A percentile compares a stretch with the other conserved stretches of the same genome.
These are phyloP conservation scores for Astreopora myriophthalma DNA, from an alignment of 64 coral and sea anemone genomes.

Conservation along the genomic window DNA sequence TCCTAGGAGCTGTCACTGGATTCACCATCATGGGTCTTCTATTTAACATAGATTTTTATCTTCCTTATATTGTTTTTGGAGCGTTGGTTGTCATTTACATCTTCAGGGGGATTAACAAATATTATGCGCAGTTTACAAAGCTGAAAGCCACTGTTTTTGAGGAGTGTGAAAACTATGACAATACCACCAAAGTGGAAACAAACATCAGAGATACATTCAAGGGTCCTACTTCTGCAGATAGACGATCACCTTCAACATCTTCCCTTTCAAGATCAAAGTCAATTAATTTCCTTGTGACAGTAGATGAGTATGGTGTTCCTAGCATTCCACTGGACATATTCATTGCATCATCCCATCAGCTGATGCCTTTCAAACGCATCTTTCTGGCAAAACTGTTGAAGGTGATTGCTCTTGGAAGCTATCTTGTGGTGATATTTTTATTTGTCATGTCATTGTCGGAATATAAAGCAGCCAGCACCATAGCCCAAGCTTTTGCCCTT, in stretches of 20 bases:
- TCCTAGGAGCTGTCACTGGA: conserved; percentile 81
- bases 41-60: conserved; percentile 84
- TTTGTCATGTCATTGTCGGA: conserved; percentile 82
- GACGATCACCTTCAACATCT: conserved; percentile 23
- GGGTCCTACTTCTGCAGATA: conserved; percentile 43
- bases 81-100: conserved; percentile 66
- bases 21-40: conserved; percentile 82
- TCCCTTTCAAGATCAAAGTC: conserved; percentile 60
- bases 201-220: conserved; percentile 74
- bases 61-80: conserved; percentile 75
- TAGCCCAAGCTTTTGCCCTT: conserved; percentile 66
- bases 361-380: conserved; percentile 87
- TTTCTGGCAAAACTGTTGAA: conserved; percentile 73
- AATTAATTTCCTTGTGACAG: conserved; percentile 33
- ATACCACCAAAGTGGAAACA: conserved; percentile 49
- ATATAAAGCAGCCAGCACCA: conserved; percentile 46
- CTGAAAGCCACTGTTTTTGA: conserved; percentile 89
- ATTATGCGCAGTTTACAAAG: conserved; percentile 70
- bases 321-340: conserved; percentile 88
- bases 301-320: conserved; percentile 69
- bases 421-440: conserved; percentile 79
- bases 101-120: conserved; percentile 52
- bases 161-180: conserved; percentile 88
- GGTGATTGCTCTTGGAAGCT: conserved; percentile 58
- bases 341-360: conserved; percentile 47